Conservation (phyloP, 2,888 invertebrate genomes). For the Tromatobia lineatoria region DNA sequence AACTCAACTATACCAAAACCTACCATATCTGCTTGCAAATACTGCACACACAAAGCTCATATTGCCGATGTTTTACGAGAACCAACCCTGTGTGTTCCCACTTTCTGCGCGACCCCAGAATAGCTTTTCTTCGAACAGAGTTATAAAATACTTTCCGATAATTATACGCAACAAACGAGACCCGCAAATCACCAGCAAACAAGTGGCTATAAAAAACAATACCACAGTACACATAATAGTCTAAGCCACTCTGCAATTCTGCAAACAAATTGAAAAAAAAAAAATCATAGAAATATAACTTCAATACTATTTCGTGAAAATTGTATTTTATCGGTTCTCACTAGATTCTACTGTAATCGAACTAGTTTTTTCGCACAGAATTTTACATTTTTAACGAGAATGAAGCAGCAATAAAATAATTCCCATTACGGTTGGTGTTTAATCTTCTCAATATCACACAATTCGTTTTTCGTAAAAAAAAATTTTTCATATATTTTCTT, state of each 20-base stretch:
- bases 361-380: neutral
- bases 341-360: neutral
- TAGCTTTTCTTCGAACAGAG: conserved; percentile 51
- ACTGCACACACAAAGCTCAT: conserved; percentile 7
- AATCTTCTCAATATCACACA: too few relatives aligned
- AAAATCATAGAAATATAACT: neutral
- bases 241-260: neutral
- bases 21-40: conserved; percentile 10
- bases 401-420: too few relatives aligned
- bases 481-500: too few relatives aligned
- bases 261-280: neutral
- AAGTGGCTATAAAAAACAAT: conserved; percentile 20
- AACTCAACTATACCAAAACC: conserved; percentile 20
- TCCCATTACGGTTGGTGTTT: too few relatives aligned
- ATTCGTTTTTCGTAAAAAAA: too few relatives aligned
- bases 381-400: too few relatives aligned
- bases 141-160: conserved; percentile 59
- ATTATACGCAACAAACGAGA: conserved; percentile 55
- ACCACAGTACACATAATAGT: neutral
- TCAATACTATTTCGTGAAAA: neutral
- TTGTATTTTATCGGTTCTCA: neutral
- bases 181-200: conserved; percentile 39
- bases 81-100: neutral
- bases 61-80: conserved; percentile 49
- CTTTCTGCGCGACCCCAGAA: conserved; percentile 26